Conservation (phyloP, 2,113 vertebrate genomes). For the Peromyscus leucopus region DNA sequence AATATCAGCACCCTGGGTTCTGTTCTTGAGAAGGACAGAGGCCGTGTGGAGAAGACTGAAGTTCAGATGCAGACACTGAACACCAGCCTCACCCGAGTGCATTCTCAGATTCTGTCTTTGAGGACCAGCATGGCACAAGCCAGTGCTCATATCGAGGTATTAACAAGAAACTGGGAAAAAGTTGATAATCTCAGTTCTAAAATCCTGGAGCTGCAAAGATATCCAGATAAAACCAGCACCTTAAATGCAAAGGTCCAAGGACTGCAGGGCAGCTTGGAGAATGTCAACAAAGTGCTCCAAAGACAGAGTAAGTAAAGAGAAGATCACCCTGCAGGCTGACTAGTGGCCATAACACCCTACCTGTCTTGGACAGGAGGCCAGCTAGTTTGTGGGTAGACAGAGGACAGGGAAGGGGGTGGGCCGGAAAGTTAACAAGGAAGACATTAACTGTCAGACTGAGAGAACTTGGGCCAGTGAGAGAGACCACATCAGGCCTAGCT, state of each 20-base stretch:
- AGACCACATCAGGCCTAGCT: background rate
- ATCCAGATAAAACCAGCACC: constrained; percentile 70
- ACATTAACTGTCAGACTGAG: too few species aligned
- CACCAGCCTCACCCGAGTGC: background rate
- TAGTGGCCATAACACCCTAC: background rate
- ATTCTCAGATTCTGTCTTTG: constrained; percentile 27
- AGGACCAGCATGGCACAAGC: background rate
- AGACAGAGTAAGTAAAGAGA: constrained; percentile 72
- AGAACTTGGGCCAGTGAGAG: background rate
- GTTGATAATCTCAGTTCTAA: constrained; percentile 24
- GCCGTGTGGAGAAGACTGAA: background rate
- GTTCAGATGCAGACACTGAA: constrained; percentile 38
- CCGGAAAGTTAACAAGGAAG: background rate
- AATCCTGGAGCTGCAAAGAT: constrained; percentile 73
- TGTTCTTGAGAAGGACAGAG: constrained; percentile 54
- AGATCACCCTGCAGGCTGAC: background rate
- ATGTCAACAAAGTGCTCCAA: constrained; percentile 26
- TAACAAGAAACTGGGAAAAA: constrained; percentile 56
- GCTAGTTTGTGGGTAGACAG: background rate
- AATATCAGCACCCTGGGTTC: constrained; percentile 67
- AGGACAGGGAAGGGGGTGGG: background rate
- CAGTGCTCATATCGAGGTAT: too few species aligned
- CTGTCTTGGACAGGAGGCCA: background rate
- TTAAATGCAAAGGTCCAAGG: constrained; percentile 67
- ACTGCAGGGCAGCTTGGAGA: constrained; percentile 68